phyloP scores from a whole-genome alignment of 2,888 invertebrate genomes.

The Lymantria dispar region DNA sequence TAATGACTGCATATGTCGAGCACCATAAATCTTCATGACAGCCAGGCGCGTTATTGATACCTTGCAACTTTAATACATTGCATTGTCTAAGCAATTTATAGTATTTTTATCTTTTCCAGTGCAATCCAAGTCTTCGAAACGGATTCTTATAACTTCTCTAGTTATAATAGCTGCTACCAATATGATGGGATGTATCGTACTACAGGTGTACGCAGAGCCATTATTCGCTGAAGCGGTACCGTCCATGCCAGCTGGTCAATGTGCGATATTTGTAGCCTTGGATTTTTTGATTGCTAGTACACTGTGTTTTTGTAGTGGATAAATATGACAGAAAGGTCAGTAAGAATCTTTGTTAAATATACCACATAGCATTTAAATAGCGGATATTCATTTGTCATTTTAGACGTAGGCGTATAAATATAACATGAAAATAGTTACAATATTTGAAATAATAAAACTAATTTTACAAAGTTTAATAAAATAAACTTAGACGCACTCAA shows the following conservation, averaged over 20 bases:
- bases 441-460: too few species aligned
- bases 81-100: not conserved
- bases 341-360: conserved; percentile 1
- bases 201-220: conserved; percentile 70
- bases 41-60: too few species aligned
- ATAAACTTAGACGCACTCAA: too few species aligned
- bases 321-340: conserved; percentile 64
- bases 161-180: conserved; percentile 52
- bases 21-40: too few species aligned
- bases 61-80: too few species aligned
- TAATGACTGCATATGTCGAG: too few species aligned
- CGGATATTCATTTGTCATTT: too few species aligned
- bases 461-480: too few species aligned
- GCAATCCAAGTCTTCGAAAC: conserved; percentile 51
- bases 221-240: conserved; percentile 67
- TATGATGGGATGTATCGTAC: conserved; percentile 66
- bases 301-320: conserved; percentile 53
- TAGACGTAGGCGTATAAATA: not conserved
- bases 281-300: conserved; percentile 54
- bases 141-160: conserved; percentile 40
- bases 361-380: too few species aligned
- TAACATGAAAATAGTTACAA: not conserved
- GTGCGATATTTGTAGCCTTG: conserved; percentile 61
- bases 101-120: conserved; percentile 32
- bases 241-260: conserved; percentile 60